phyloP scores from a whole-genome alignment of 1,140 invertebrate species.

The Drosophila biarmipes region DNA sequence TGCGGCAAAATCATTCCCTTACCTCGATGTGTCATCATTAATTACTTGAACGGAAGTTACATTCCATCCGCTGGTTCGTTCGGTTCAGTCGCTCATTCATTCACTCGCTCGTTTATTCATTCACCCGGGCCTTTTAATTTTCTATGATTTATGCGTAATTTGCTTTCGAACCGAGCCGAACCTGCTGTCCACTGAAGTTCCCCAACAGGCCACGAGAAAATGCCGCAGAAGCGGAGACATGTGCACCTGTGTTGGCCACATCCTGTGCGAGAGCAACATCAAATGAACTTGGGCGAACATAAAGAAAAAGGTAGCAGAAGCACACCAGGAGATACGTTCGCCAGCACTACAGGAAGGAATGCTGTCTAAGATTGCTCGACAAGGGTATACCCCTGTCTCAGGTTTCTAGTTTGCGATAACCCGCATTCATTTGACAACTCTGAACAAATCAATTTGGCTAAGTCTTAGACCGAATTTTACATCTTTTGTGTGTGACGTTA shows the following conservation, averaged over 20 bases:
- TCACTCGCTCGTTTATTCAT: conserved; percentile 23
- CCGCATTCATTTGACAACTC: no score
- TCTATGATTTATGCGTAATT: conserved; percentile 77
- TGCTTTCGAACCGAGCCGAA: conserved; percentile 31
- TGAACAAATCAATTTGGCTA: no score
- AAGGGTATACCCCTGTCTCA: neutral
- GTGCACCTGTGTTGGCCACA: conserved; percentile 68
- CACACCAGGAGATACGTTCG: conserved; percentile 10
- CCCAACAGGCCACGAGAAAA: neutral
- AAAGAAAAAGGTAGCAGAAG: conserved; percentile 18
- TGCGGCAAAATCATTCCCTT: conserved; percentile 31
- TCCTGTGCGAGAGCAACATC: conserved; percentile 57
- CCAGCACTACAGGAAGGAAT: neutral
- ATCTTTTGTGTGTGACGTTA: no score
- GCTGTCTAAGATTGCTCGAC: neutral
- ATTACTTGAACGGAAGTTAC: conserved; percentile 58
- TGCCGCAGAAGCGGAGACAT: conserved; percentile 50
- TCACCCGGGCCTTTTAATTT: conserved; percentile 64
- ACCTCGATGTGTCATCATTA: conserved; percentile 50
- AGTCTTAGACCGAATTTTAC: no score
- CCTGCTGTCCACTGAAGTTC: conserved; percentile 51
- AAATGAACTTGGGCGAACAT: conserved; percentile 23
- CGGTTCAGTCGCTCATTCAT: conserved; percentile 14
- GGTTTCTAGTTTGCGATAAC: neutral
- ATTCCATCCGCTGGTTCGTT: conserved; percentile 44